Evolutionary conservation across 2,113 vertebrate genomes (phyloP), one percentile per base, ranked within the genome.

Genomic region (Tachysurus fulvidraco): DNA sequence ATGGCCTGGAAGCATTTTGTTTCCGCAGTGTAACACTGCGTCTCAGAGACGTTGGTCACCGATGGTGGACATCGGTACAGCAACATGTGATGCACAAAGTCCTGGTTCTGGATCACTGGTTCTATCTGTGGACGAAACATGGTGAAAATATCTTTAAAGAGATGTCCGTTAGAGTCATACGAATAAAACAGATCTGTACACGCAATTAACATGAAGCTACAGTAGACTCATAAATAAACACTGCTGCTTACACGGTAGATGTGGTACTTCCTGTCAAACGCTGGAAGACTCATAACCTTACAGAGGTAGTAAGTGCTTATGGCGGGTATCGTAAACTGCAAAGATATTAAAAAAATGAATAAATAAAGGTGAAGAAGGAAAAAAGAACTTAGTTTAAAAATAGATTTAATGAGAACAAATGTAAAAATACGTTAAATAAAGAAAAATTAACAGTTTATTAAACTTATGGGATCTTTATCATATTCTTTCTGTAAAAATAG

Each of bases 61-160:
- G 17, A 59, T 0, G 94, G 84, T 9, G 94, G 93, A 10, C 97
- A 97, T 62, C 90, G 89, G 0, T 97, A 96, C 50, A 96, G 85
- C 78, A 97, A 87, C 76, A 96, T 92, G 91, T 96, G 96, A 82
- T 97, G 96, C 59, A 96, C 93, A 0, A 95, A 46, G 0, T 94
- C 95, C 57, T 50, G 4, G 0, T 95, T 88, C 64, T 92, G 83
- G 1, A 96, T 83, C 64, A 93, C n/a, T 0, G 94, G 94, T 28
- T 95, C 94, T 12, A 96, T 93, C 96, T 97, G 90, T 19, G 36
- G 12, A 46, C 69, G 19, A 73, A 21, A 8, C 30, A 41, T 14
- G 2, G 14, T 1, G 28, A 41, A 41, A 21, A 55, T 23, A 7
- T 41, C 30, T 41, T 36, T 36, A 36, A 36, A 36, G 64, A 67